Evolutionary conservation across 1,140 invertebrate species (phyloP), one percentile per base, ranked within the genome.

Genomic region (Papilio dardanus): DNA sequence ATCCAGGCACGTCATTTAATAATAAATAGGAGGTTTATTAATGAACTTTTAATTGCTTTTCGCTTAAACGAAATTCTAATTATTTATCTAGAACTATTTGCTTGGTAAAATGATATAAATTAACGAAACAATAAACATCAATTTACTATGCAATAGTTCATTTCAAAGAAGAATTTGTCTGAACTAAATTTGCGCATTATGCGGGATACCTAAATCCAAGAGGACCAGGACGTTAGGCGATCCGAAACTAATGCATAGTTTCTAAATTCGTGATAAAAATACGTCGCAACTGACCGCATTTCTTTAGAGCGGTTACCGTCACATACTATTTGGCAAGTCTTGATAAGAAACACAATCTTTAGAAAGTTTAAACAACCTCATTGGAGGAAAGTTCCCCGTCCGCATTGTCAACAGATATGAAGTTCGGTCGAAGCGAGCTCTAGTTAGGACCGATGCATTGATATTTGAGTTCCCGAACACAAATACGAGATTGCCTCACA

Each of bases 351-450:
- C 40, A 71, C 28, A 24, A 46, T 46, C 28, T 46, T 30, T 50
- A n/a, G 24, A 8, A 46, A 71, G 28, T 28, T 71, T 71, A 71
- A 71, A 71, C 42, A 71, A 30, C 21, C 69, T 19, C 69, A 50
- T 46, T 46, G 21, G 1, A 71, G 16, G n/a, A 77, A 82, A 81
- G 78, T 80, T 79, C 80, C 77, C 79, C 82, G 80, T 81, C 80
- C 76, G 79, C 76, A 84, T 84, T 78, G 79, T 82, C 80, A 76
- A 74, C 81, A 84, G 80, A 81, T 82, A 76, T 37, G 74, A 76
- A 74, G 76, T 71, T 78, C 74, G 71, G 19, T 8, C 35, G 71
- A 14, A 73, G 46, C 67, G 77, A 67, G 78, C 37, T 21, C 75
- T 79, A 82, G 77, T 79, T 80, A 19, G 73, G 42, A 76, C 73